Conservation (phyloP, 2,113 vertebrate species). For the Microtus ochrogaster region DNA sequence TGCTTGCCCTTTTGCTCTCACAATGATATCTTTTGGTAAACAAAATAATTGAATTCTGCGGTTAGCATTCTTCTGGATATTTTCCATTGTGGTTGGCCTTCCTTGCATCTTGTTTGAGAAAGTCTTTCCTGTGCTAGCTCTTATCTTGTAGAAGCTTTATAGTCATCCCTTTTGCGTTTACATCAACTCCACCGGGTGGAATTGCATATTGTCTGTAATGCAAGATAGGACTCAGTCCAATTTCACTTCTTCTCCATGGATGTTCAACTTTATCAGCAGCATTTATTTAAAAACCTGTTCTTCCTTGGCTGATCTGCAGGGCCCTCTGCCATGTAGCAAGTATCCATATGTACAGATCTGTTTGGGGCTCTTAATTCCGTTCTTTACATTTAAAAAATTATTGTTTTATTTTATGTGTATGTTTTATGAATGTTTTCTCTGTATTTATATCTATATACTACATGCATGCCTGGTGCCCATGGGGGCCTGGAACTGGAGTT, state of each 20-base stretch:
- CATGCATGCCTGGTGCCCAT: background rate
- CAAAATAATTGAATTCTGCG: constrained; percentile 32
- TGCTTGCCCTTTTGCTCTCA: background rate
- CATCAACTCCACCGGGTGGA: background rate
- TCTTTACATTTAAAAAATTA: background rate
- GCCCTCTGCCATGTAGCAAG: background rate
- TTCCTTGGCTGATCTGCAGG: background rate
- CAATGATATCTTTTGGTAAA: constrained; percentile 6
- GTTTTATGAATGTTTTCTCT: background rate
- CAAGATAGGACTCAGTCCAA: constrained; percentile 11
- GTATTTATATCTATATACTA: background rate
- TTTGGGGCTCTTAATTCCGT: background rate
- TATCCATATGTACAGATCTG: background rate
- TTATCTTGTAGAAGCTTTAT: constrained; percentile 36
- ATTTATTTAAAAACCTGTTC: constrained; percentile 24
- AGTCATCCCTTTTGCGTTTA: constrained; percentile 17
- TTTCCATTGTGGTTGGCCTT: background rate
- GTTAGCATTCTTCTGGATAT: constrained; percentile 13
- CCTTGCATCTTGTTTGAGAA: constrained; percentile 31
- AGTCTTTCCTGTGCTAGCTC: background rate
- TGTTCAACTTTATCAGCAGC: constrained; percentile 35
- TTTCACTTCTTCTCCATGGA: constrained; percentile 27
- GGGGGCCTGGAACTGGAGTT: background rate
- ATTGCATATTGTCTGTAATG: background rate
- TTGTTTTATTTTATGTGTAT: background rate